Evolutionary conservation across 2,113 vertebrate genomes (phyloP).

Genomic region (Morone saxatilis): DNA sequence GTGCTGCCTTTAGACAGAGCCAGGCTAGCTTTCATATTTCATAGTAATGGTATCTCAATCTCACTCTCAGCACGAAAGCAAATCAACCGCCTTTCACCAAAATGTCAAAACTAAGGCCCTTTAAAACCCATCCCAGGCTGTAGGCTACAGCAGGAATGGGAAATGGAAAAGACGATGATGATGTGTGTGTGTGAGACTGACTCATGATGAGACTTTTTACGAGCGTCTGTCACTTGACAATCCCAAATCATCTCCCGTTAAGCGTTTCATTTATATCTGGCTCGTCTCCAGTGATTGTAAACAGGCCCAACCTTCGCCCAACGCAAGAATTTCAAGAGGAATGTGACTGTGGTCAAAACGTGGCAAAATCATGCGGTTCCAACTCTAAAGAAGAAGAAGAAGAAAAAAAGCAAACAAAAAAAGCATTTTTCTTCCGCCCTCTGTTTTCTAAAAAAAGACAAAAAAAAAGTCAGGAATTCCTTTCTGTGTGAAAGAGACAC

Average conservation of each 20-base stretch:
- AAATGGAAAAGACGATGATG: slow-evolving; percentile 45
- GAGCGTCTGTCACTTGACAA: background rate
- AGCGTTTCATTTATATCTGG: slow-evolving; percentile 24
- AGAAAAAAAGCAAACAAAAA: slow-evolving; percentile 24
- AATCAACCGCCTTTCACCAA: background rate
- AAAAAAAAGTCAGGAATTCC: slow-evolving; percentile 53
- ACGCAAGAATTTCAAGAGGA: slow-evolving; percentile 62
- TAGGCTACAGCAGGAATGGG: slow-evolving; percentile 1
- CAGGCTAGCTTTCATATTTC: background rate
- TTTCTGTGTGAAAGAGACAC: slow-evolving; percentile 43
- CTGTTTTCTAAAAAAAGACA: slow-evolving; percentile 62
- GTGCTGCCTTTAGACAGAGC: background rate
- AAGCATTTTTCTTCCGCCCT: slow-evolving; percentile 62
- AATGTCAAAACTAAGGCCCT: background rate
- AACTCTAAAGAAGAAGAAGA: slow-evolving; percentile 20
- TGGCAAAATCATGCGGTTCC: slow-evolving; percentile 61
- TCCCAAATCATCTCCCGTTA: slow-evolving; percentile 2
- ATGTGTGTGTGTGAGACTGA: slow-evolving; percentile 9
- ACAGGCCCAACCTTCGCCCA: slow-evolving; percentile 52
- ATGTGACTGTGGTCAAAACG: slow-evolving; percentile 75
- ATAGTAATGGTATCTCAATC: background rate
- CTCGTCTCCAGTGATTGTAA: slow-evolving; percentile 50
- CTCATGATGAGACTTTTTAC: slow-evolving; percentile 6
- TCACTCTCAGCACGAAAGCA: background rate
- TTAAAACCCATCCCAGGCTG: slow-evolving; percentile 6